Conservation (phyloP, 2,113 vertebrate species). For the Lycaon pictus region DNA sequence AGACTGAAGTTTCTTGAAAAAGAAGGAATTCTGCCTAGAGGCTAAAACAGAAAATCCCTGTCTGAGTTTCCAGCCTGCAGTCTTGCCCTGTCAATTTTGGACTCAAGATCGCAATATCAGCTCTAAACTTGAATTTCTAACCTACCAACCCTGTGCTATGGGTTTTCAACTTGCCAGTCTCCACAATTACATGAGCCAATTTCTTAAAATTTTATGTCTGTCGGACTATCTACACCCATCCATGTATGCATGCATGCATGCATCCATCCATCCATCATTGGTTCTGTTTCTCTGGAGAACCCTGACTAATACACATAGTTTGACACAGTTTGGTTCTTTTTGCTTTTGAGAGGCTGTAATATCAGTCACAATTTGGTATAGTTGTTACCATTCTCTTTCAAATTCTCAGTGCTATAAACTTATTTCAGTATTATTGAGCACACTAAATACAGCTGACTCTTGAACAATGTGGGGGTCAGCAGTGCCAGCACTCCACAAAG, state of each 20-base stretch:
- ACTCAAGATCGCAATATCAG: neutral
- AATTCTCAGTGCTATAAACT: neutral
- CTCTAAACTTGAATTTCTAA: neutral
- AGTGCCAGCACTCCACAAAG: neutral
- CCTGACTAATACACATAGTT: neutral
- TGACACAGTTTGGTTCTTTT: conserved; percentile 8
- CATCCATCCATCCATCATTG: neutral
- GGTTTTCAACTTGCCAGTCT: neutral
- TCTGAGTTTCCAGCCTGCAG: neutral
- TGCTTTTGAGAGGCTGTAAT: neutral
- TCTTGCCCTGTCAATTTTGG: neutral
- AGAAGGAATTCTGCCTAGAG: neutral
- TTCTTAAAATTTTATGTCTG: neutral
- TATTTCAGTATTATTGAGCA: neutral
- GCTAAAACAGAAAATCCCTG: neutral
- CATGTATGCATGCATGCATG: neutral
- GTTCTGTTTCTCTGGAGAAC: neutral
- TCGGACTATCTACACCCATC: neutral
- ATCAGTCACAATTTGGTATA: neutral
- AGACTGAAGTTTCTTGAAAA: neutral
- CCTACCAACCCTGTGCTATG: neutral
- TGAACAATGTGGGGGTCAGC: neutral
- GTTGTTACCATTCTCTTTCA: neutral
- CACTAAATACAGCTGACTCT: neutral
- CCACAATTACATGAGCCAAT: neutral